Evolutionary conservation across 2,888 invertebrate genomes (phyloP).

Genomic region (Eupithecia abbreviata): DNA sequence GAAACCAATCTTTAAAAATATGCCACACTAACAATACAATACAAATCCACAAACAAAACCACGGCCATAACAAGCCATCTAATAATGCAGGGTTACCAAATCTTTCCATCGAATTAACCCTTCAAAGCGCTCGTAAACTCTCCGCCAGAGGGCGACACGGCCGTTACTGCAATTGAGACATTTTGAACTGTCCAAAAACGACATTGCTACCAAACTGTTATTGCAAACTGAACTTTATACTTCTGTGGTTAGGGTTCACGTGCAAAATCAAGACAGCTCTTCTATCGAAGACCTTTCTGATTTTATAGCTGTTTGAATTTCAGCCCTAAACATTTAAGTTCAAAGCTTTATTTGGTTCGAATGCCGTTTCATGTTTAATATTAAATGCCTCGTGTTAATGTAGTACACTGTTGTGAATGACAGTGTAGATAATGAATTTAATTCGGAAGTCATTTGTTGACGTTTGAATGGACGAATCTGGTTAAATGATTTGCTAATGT

Average conservation of each 20-base stretch:
- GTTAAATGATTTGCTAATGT: conserved; percentile 24
- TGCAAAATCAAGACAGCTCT: background rate
- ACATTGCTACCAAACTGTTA: conserved; percentile 6
- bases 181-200: conserved; percentile 24
- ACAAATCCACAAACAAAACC: conserved; percentile 44
- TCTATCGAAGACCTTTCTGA: background rate
- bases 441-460: conserved; percentile 40
- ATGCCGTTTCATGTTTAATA: conserved; percentile 47
- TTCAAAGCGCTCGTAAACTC: conserved; percentile 67
- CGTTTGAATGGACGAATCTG: conserved; percentile 26
- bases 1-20: background rate
- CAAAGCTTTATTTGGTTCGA: background rate
- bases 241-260: background rate
- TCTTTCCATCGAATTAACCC: conserved; percentile 79
- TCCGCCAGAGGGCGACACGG: conserved; percentile 62
- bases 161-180: conserved; percentile 73
- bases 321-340: background rate
- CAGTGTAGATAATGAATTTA: conserved; percentile 54
- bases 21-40: conserved; percentile 18
- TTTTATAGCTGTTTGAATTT: background rate
- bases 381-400: conserved; percentile 65
- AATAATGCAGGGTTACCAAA: conserved; percentile 61
- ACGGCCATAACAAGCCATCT: conserved; percentile 55
- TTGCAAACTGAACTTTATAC: conserved; percentile 18
- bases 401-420: conserved; percentile 51